A percentile compares a stretch with the other conserved stretches of the same genome.
phyloP scores from a whole-genome alignment of 2,797 vertebrate genomes.

The Pristis pectinata region DNA sequence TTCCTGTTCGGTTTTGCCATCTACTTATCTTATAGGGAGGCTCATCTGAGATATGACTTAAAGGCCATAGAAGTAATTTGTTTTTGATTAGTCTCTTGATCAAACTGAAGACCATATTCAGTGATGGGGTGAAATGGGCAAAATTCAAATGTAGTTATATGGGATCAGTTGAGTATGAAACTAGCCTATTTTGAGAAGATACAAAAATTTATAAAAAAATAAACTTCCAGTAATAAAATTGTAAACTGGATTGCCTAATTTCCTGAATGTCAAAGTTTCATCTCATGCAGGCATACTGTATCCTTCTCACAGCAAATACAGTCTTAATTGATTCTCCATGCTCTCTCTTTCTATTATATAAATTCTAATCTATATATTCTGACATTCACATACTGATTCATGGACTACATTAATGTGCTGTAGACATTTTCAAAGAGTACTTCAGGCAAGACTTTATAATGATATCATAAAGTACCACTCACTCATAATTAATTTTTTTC shows the following conservation, averaged over 20 bases:
- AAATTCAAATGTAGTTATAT: neutral
- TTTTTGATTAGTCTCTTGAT: neutral
- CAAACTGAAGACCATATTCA: conserved; percentile 1
- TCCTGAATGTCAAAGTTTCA: neutral
- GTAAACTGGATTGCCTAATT: neutral
- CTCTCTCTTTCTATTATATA: neutral
- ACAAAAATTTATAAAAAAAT: neutral
- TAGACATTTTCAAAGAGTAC: neutral
- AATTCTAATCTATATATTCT: conserved; percentile 21
- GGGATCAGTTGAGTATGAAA: neutral
- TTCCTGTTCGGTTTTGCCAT: neutral
- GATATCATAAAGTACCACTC: neutral
- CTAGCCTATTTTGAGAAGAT: neutral
- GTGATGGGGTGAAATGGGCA: neutral
- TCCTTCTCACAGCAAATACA: neutral
- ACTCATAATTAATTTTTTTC: conserved; percentile 13
- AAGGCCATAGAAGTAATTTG: neutral
- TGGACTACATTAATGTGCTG: neutral
- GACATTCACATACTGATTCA: neutral
- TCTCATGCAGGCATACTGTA: neutral
- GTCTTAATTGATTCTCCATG: conserved; percentile 3
- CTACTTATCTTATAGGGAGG: neutral
- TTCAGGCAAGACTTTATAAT: conserved; percentile 20
- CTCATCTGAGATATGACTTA: neutral
- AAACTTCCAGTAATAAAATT: conserved; percentile 5